These are phyloP conservation scores for Amaurobius ferox DNA, from an alignment of 2,888 invertebrate genomes.

Conservation along the genomic window DNA sequence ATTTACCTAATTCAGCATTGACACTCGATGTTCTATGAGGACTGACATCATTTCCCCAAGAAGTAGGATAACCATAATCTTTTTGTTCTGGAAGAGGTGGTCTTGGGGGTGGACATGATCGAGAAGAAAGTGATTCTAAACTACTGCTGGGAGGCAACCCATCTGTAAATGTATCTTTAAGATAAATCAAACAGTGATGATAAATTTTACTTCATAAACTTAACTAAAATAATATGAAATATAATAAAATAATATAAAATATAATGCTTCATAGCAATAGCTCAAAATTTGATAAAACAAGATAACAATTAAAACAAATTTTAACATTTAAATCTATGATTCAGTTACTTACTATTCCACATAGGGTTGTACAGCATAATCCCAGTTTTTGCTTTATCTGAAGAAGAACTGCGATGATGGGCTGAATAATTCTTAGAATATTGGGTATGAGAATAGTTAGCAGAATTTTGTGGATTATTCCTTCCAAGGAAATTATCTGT, in stretches of 20 bases:
- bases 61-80: constrained; percentile 44
- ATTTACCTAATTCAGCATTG: not conserved
- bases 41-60: constrained; percentile 34
- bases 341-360: constrained; percentile 59
- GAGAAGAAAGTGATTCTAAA: constrained; percentile 36
- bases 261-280: not conserved
- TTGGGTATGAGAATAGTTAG: constrained; percentile 24
- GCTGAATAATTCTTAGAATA: constrained; percentile 20
- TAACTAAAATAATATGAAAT: too few species aligned
- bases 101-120: constrained; percentile 48
- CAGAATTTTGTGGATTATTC: constrained; percentile 19
- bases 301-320: too few species aligned
- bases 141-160: constrained; percentile 37
- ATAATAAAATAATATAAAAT: too few species aligned
- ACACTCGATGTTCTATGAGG: constrained; percentile 29
- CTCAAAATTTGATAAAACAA: not conserved
- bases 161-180: too few species aligned
- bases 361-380: constrained; percentile 64
- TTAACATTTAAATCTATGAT: too few species aligned
- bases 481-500: constrained; percentile 22
- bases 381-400: constrained; percentile 51
- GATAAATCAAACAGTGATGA: too few species aligned
- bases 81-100: constrained; percentile 63
- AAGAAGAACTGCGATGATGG: constrained; percentile 16
- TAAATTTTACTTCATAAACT: too few species aligned